phyloP scores from a whole-genome alignment of 2,113 vertebrate genomes.

The Agapornis roseicollis region DNA sequence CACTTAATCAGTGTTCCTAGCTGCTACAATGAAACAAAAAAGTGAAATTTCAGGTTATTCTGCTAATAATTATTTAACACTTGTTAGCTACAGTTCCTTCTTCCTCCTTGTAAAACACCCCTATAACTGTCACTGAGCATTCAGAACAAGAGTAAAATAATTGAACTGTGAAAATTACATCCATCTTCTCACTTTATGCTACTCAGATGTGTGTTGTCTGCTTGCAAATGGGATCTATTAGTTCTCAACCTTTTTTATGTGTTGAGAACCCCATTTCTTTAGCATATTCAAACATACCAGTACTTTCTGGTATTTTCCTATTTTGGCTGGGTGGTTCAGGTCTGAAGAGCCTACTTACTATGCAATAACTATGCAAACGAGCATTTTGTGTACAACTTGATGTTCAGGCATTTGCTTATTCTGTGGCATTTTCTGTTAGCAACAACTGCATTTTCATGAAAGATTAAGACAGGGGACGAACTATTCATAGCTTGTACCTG shows the following conservation, averaged over 20 bases:
- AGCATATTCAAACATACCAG: background rate
- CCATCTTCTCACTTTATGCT: background rate
- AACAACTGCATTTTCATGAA: background rate
- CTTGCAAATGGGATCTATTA: background rate
- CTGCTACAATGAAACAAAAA: background rate
- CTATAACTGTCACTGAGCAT: background rate
- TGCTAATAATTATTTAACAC: background rate
- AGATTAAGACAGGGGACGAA: background rate
- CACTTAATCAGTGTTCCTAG: background rate
- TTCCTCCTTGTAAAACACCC: background rate
- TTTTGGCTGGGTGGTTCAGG: background rate
- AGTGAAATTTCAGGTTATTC: background rate
- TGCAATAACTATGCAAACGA: constrained; percentile 24
- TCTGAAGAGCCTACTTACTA: background rate
- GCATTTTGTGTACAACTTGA: background rate
- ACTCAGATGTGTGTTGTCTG: background rate
- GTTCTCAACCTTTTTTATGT: background rate
- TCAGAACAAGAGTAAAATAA: background rate
- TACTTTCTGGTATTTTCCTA: background rate
- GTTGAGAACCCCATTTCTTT: background rate
- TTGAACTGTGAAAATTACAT: background rate
- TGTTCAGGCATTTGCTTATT: background rate
- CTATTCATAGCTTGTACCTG: background rate
- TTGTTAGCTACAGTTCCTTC: background rate
- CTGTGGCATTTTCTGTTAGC: background rate